phyloP scores from a whole-genome alignment of 2,113 vertebrate species.

The Anser cygnoides region DNA sequence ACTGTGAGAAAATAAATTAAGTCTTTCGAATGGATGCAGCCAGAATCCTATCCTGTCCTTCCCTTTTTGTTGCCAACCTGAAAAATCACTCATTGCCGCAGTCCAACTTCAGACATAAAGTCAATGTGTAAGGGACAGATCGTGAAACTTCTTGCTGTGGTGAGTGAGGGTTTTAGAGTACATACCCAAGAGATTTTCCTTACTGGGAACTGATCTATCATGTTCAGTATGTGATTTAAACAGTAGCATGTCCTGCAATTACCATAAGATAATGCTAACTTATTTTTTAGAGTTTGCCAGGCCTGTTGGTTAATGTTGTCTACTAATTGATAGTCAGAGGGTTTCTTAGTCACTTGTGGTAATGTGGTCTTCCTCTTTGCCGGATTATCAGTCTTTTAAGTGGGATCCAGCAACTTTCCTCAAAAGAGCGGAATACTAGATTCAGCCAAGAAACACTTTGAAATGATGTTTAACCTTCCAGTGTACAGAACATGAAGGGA shows the following conservation, averaged over 20 bases:
- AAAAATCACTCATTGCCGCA: background rate
- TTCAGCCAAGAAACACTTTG: constrained; percentile 60
- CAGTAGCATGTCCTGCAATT: background rate
- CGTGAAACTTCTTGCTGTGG: background rate
- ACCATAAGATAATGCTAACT: background rate
- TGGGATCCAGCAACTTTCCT: constrained; percentile 64
- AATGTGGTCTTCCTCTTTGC: constrained; percentile 61
- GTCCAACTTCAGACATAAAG: background rate
- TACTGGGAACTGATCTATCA: background rate
- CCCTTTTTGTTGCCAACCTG: background rate
- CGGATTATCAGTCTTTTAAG: constrained; percentile 68
- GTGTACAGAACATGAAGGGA: constrained; percentile 35
- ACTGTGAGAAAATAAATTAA: background rate
- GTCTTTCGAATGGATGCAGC: background rate
- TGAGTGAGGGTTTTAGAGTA: background rate
- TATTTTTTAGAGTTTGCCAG: constrained; percentile 16
- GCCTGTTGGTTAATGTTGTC: constrained; percentile 27
- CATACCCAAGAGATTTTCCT: background rate
- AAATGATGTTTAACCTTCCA: constrained; percentile 67
- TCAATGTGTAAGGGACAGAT: background rate
- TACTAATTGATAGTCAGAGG: constrained; percentile 49
- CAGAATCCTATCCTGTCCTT: background rate
- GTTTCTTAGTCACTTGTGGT: constrained; percentile 64
- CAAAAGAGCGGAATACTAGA: constrained; percentile 62
- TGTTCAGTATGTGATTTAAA: constrained; percentile 25